phyloP scores from a whole-genome alignment of 2,888 invertebrate species.

The Entomobrya proxima region DNA sequence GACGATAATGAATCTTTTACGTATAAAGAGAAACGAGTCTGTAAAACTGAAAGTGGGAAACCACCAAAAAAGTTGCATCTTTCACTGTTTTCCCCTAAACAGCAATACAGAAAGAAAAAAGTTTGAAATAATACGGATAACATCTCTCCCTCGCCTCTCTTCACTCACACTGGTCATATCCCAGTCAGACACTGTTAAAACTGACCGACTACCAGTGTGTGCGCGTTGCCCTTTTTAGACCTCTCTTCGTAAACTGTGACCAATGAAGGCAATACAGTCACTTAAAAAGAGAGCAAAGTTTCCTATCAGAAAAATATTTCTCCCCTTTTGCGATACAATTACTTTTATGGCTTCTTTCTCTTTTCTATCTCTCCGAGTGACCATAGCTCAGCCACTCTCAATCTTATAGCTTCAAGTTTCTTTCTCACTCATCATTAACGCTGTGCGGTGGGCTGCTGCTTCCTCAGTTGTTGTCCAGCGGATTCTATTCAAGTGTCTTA shows the following conservation, averaged over 20 bases:
- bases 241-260: conserved; percentile 46
- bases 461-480: not conserved
- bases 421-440: conserved; percentile 40
- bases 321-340: conserved; percentile 49
- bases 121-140: not conserved
- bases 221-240: conserved; percentile 21
- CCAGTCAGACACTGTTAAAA: too few relatives aligned
- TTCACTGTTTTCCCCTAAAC: conserved; percentile 21
- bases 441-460: too few relatives aligned
- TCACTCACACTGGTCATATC: too few relatives aligned
- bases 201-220: not conserved
- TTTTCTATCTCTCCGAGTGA: not conserved
- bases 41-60: not conserved
- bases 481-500: conserved; percentile 2
- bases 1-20: conserved; percentile 11
- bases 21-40: not conserved
- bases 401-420: not conserved
- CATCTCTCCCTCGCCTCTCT: too few relatives aligned
- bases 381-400: not conserved
- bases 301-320: conserved; percentile 40
- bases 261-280: conserved; percentile 37
- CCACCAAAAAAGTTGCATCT: conserved; percentile 48
- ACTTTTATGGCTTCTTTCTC: conserved; percentile 50
- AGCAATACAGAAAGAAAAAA: not conserved
- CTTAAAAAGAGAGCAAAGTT: conserved; percentile 48